Evolutionary conservation across 1,140 invertebrate species (phyloP).

Genomic region (Forficula auricularia): DNA sequence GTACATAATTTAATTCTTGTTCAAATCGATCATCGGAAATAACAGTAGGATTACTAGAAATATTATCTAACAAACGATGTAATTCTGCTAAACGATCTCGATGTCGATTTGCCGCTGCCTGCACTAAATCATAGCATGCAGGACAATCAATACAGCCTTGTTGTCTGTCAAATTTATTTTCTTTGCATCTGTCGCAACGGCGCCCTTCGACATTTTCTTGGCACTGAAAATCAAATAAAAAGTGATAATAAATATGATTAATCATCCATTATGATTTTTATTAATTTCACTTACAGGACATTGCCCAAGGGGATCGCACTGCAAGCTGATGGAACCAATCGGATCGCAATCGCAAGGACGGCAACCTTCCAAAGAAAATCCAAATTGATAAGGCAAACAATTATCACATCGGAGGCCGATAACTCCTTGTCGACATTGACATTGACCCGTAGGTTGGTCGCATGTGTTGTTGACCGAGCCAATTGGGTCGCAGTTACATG

Average conservation of each 20-base stretch:
- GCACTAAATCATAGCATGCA: constrained; percentile 81
- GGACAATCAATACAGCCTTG: constrained; percentile 78
- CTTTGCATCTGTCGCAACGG: constrained; percentile 81
- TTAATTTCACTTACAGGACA: constrained; percentile 41
- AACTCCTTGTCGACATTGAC: constrained; percentile 67
- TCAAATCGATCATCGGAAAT: constrained; percentile 74
- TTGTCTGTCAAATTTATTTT: constrained; percentile 76
- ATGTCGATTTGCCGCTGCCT: constrained; percentile 69
- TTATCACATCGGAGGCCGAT: constrained; percentile 69
- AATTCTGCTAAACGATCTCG: constrained; percentile 55
- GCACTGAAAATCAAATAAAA: constrained; percentile 33
- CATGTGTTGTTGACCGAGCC: constrained; percentile 74
- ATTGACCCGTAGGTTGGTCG: constrained; percentile 63
- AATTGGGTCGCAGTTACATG: constrained; percentile 70
- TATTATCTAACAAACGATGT: constrained; percentile 46
- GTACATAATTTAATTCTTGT: constrained; percentile 48
- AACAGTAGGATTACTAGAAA: constrained; percentile 52
- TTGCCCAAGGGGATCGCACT: constrained; percentile 68
- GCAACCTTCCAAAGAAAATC: constrained; percentile 73
- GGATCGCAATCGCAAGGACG: constrained; percentile 73
- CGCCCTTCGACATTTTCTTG: constrained; percentile 78
- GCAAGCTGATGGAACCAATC: constrained; percentile 65
- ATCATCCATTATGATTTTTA: background rate
- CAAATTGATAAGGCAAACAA: constrained; percentile 71
- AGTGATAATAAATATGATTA: constrained; percentile 2